Base-by-base conservation (phyloP, 92 coral and sea anemone genomes). In the Blastomussa wellsi region DNA sequence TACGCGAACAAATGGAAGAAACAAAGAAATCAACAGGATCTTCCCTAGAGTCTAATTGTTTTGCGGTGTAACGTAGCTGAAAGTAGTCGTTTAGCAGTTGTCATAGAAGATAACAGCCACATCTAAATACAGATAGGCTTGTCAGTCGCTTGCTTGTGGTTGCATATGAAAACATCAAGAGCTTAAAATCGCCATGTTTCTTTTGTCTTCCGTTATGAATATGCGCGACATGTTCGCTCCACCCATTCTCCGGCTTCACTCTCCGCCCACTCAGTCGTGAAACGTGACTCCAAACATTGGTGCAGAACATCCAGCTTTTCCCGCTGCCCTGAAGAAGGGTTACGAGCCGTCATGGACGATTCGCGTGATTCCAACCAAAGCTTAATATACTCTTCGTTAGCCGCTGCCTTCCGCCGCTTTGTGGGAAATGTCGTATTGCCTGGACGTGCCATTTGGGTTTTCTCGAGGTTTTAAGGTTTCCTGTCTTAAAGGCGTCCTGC, bases 361-460 rank as follows among this genome's bases (percentile, higher is more conserved):
- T 70, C 44, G 75, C 75, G 75, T 70, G 75, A 70, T 37, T 70
- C 44, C 24, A 33, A 70, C 75, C 75, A 70, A 38, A 37, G 26
- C 42, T 35, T 7, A 70, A 70, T 70, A 70, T 37, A 38, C 19
- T 70, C 26, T 70, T 70, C 44, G 24, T 70, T 36, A 36, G 75
- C 75, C 48, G 47, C 75, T 70, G 37, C 75, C 4, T 70, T 70
- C 48, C 75, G 70, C 70, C 70, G 70, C 29, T 65, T 62, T 33
- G 69, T 62, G 69, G 6, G 69, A 22, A 14, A 17, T 39, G 19
- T 39, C 32, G 79, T 75, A 44, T 75, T 75, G 79, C 62, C 4
- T 47, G 79, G 79, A 75, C 55, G 37, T 75, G 79, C 75, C 75
- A 70, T 33, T 19, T 70, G 26, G 75, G 75, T 70, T 70, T 70